phyloP scores from a whole-genome alignment of 2,888 invertebrate genomes.

The Bellardia pandia region DNA sequence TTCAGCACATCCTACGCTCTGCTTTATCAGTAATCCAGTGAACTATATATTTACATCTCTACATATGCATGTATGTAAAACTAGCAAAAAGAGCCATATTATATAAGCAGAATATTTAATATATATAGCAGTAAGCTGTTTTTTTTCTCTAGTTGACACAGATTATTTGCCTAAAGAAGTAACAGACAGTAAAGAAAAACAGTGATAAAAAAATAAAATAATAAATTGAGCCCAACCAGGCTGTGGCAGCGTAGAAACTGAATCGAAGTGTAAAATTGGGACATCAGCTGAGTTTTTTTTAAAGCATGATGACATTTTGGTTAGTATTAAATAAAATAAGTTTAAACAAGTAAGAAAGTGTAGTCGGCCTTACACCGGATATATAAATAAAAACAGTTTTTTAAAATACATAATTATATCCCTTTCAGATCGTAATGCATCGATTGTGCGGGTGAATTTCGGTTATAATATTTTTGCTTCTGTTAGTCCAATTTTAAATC shows the following conservation, averaged over 20 bases:
- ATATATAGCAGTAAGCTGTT: constrained; percentile 12
- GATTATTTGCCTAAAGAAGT: constrained; percentile 50
- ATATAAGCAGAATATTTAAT: constrained; percentile 10
- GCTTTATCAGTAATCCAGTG: constrained; percentile 4
- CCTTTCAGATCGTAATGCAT: too few relatives aligned
- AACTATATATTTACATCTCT: background rate
- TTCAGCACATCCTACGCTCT: constrained; percentile 14
- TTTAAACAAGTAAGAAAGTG: too few relatives aligned
- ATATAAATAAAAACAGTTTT: too few relatives aligned
- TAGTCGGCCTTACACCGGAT: too few relatives aligned
- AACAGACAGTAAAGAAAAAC: constrained; percentile 43
- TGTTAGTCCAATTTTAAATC: too few relatives aligned
- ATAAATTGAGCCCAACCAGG: constrained; percentile 36
- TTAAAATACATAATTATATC: too few relatives aligned
- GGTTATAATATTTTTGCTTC: too few relatives aligned
- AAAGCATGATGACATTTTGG: constrained; percentile 54
- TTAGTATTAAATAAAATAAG: background rate
- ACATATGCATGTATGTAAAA: background rate
- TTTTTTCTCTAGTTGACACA: constrained; percentile 35
- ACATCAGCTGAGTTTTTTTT: constrained; percentile 49
- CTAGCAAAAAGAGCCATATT: background rate
- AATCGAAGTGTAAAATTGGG: constrained; percentile 56
- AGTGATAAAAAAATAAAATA: background rate
- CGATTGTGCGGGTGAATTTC: too few relatives aligned
- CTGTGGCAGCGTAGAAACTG: constrained; percentile 33